Conservation (phyloP, 2,113 vertebrate genomes). For the Crotalus tigris region DNA sequence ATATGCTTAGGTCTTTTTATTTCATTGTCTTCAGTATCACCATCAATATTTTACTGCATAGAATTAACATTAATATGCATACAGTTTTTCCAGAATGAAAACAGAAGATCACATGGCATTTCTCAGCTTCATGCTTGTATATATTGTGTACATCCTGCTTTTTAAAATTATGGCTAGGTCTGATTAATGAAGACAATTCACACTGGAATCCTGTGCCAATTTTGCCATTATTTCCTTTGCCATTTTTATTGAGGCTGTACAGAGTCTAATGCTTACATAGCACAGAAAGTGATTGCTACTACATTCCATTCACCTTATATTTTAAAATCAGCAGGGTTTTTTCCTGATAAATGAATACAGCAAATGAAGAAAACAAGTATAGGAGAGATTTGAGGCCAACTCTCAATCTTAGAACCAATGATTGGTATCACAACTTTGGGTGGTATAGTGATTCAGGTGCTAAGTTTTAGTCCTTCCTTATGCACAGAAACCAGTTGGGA, state of each 20-base stretch:
- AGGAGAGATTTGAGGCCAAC: not conserved
- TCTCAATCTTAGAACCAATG: not conserved
- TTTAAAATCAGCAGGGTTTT: not conserved
- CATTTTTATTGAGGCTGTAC: not conserved
- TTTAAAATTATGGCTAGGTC: not conserved
- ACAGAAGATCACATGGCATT: not conserved
- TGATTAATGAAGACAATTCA: not conserved
- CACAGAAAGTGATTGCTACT: not conserved
- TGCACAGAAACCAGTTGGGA: not conserved
- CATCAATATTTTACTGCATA: not conserved
- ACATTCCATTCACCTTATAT: not conserved
- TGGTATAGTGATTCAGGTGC: not conserved
- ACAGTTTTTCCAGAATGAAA: not conserved
- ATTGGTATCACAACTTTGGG: not conserved
- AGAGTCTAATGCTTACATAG: not conserved
- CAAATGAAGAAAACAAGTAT: not conserved
- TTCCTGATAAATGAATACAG: not conserved
- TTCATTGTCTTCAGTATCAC: not conserved
- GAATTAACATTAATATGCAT: not conserved
- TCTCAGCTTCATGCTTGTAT: not conserved
- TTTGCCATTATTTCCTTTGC: not conserved
- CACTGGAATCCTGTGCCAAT: not conserved
- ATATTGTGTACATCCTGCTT: not conserved
- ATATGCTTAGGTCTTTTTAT: conserved; percentile 90
- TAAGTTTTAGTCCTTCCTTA: not conserved